A percentile compares a stretch with the other conserved stretches of the same genome.
phyloP scores from a whole-genome alignment of 2,113 vertebrate genomes.

The Tenebrosternarchus preto region DNA sequence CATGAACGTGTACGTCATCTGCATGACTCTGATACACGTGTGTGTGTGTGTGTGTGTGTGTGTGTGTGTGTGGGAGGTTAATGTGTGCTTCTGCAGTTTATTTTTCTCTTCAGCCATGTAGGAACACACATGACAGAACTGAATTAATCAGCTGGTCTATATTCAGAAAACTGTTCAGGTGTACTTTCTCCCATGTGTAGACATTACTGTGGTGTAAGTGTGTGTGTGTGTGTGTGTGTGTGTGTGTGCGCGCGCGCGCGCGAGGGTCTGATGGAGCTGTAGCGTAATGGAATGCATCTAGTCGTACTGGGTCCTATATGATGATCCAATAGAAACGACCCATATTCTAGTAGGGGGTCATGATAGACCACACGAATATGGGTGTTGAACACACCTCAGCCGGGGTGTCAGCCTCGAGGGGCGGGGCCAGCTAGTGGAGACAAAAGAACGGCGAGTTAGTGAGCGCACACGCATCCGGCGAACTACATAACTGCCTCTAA shows the following conservation, averaged over 20 bases:
- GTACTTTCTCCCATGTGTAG: no score
- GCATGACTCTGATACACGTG: not conserved
- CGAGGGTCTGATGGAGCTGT: constrained; percentile 29
- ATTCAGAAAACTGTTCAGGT: no score
- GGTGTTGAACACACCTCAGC: constrained; percentile 87
- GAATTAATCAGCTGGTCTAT: no score
- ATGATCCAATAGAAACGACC: constrained; percentile 64
- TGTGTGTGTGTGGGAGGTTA: not conserved
- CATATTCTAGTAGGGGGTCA: constrained; percentile 59
- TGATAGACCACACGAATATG: constrained; percentile 63
- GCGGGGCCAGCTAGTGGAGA: constrained; percentile 87
- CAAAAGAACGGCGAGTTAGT: constrained; percentile 77
- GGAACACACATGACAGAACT: no score
- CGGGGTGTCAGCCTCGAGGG: constrained; percentile 84
- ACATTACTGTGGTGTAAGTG: not conserved
- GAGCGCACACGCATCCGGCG: constrained; percentile 20
- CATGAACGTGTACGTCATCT: no score
- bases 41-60: not conserved
- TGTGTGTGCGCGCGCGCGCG: not conserved
- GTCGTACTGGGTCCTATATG: constrained; percentile 36
- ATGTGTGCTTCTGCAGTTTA: not conserved
- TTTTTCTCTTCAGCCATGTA: no score
- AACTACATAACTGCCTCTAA: not conserved
- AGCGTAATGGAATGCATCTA: constrained; percentile 36
- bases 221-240: not conserved